These are phyloP conservation scores for Dicycla oo DNA, from an alignment of 2,888 invertebrate genomes.

Conservation along the genomic window DNA sequence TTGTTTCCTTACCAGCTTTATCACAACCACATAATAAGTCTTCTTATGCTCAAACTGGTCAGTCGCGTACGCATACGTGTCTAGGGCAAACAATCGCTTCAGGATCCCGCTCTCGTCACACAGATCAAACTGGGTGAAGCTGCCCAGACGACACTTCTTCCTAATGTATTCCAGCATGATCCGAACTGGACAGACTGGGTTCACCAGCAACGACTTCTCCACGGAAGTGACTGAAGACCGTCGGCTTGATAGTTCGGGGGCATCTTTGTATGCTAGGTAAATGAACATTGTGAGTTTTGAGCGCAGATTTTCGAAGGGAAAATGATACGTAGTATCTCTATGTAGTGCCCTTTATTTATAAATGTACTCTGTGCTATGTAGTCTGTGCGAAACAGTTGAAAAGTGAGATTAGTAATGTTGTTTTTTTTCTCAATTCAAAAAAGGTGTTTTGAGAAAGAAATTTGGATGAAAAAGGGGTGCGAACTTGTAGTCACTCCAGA, in stretches of 20 bases:
- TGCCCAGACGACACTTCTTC: conserved; percentile 80
- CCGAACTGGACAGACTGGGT: conserved; percentile 82
- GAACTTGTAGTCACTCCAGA: no score
- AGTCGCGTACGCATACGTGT: conserved; percentile 78
- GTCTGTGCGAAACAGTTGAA: no score
- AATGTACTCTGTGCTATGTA: no score
- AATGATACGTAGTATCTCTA: no score
- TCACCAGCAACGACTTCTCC: conserved; percentile 81
- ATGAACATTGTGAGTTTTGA: conserved; percentile 86
- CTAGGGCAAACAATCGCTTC: conserved; percentile 76
- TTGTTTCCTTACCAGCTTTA: conserved; percentile 72
- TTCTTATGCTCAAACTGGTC: conserved; percentile 80
- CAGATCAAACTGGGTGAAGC: conserved; percentile 80
- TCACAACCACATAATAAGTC: conserved; percentile 81
- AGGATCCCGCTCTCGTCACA: conserved; percentile 78
- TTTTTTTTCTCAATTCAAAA: background rate
- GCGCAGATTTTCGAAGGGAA: background rate
- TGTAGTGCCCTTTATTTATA: no score
- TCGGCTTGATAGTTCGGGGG: conserved; percentile 77
- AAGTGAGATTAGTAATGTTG: background rate
- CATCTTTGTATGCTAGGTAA: conserved; percentile 78
- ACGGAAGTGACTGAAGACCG: conserved; percentile 65
- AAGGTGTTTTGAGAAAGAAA: background rate
- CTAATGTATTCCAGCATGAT: conserved; percentile 86
- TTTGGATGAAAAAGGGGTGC: no score